These are phyloP conservation scores for Neotoxoptera formosana DNA, from an alignment of 1,140 invertebrate species.

Conservation along the genomic window DNA sequence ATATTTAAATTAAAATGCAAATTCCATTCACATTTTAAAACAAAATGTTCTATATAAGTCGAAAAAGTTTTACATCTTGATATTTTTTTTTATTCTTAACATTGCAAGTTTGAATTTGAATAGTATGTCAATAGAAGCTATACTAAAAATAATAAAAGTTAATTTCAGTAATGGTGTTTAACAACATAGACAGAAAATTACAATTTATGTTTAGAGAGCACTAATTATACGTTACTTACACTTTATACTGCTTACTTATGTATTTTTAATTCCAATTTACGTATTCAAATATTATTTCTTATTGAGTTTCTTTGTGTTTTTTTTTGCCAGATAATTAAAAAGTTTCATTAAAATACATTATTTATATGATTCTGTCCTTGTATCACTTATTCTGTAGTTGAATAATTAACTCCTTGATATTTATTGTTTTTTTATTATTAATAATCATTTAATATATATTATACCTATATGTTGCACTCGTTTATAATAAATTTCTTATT, in stretches of 20 bases:
- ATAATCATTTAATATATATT: neutral
- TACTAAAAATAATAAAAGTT: neutral
- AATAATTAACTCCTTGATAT: neutral
- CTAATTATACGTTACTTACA: neutral
- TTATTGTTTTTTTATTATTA: neutral
- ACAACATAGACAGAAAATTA: neutral
- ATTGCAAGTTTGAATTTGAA: neutral
- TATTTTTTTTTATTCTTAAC: neutral
- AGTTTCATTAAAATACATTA: neutral
- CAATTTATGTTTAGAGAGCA: neutral
- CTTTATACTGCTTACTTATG: neutral
- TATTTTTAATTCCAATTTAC: neutral
- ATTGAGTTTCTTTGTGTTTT: neutral
- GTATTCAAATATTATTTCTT: slow-evolving; percentile 6
- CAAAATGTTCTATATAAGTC: neutral
- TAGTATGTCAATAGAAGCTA: neutral
- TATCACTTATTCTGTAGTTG: neutral
- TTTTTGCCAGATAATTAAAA: neutral
- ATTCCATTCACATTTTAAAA: neutral
- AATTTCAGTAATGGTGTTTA: neutral
- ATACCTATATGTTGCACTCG: neutral
- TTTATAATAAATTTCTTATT: neutral
- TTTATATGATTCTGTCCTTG: neutral
- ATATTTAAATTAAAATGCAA: slow-evolving; percentile 12
- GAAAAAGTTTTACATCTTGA: neutral